Conservation (phyloP, 1,140 invertebrate genomes). For the Formica selysi region DNA sequence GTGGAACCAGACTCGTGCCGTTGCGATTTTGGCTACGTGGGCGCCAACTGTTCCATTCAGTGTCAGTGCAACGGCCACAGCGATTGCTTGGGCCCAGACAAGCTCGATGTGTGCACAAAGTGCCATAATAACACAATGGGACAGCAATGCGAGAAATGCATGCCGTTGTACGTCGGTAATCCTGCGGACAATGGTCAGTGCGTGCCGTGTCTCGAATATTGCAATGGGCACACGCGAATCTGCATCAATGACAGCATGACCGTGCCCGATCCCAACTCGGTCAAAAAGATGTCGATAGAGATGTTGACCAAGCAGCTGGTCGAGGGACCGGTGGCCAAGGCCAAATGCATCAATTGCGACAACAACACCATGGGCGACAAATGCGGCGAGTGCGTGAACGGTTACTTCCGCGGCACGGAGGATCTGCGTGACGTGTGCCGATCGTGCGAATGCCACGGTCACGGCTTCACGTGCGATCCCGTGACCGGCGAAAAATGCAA, state of each 20-base stretch:
- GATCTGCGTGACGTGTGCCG: conserved; percentile 91
- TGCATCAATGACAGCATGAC: conserved; percentile 91
- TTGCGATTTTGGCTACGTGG: conserved; percentile 98
- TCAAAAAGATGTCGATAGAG: conserved; percentile 87
- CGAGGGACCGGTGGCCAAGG: conserved; percentile 90
- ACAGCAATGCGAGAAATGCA: conserved; percentile 94
- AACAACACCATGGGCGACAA: conserved; percentile 94
- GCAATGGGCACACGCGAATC: conserved; percentile 94
- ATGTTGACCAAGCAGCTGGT: conserved; percentile 88
- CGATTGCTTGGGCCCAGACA: conserved; percentile 94
- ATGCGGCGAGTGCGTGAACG: conserved; percentile 94
- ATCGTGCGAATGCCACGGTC: conserved; percentile 96
- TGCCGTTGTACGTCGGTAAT: conserved; percentile 96
- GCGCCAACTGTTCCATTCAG: conserved; percentile 96
- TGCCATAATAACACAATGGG: conserved; percentile 98
- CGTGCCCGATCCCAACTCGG: conserved; percentile 84
- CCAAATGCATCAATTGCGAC: conserved; percentile 94
- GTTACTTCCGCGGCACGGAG: conserved; percentile 94
- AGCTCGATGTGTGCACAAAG: conserved; percentile 92
- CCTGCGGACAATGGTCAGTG: conserved; percentile 95
- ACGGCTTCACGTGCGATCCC: conserved; percentile 96
- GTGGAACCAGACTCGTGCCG: conserved; percentile 94
- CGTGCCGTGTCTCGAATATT: conserved; percentile 95
- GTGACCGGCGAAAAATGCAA: conserved; percentile 97
- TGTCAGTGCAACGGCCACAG: conserved; percentile 98